Percentiles rank a stretch among this genome's conserved stretches.
Conservation (phyloP, 2,888 invertebrate genomes). For the Itoplectis maculator region DNA sequence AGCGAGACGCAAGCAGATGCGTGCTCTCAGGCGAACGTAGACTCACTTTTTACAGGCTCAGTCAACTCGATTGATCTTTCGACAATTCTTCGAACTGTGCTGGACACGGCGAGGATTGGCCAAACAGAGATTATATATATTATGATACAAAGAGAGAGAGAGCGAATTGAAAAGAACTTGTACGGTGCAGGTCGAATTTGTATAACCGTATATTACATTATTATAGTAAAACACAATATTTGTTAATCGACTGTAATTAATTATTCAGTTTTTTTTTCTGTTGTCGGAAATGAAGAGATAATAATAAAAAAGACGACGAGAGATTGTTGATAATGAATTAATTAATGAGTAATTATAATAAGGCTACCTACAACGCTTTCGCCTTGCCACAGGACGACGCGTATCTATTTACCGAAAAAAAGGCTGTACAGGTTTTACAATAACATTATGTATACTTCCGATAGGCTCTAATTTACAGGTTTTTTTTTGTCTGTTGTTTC, state of each 20-base stretch:
- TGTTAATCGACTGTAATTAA: slow-evolving; percentile 75
- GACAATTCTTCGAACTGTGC: slow-evolving; percentile 27
- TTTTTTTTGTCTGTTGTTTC: slow-evolving; percentile 1
- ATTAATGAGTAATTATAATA: slow-evolving; percentile 74
- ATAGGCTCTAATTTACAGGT: slow-evolving; percentile 62
- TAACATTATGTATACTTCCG: slow-evolving; percentile 59
- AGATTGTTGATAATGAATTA: slow-evolving; percentile 47
- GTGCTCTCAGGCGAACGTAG: slow-evolving; percentile 76
- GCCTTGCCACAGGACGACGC: slow-evolving; percentile 54
- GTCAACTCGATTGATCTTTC: slow-evolving; percentile 11
- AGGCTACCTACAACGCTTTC: slow-evolving; percentile 79
- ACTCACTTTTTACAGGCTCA: too few species aligned
- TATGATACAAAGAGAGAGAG: not conserved
- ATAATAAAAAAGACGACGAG: slow-evolving; percentile 67
- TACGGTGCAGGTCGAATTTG: slow-evolving; percentile 68
- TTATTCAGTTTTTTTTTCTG: slow-evolving; percentile 55
- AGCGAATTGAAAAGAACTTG: slow-evolving; percentile 30
- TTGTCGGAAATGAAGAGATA: slow-evolving; percentile 63
- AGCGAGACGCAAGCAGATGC: slow-evolving; percentile 90
- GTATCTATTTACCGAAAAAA: slow-evolving; percentile 49
- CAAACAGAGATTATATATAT: slow-evolving; percentile 25
- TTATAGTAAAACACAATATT: slow-evolving; percentile 82
- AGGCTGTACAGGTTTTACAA: slow-evolving; percentile 69
- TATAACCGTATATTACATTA: slow-evolving; percentile 82
- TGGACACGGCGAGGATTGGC: slow-evolving; percentile 20